phyloP scores from a whole-genome alignment of 2,797 vertebrate genomes.

The Periparus ater region DNA sequence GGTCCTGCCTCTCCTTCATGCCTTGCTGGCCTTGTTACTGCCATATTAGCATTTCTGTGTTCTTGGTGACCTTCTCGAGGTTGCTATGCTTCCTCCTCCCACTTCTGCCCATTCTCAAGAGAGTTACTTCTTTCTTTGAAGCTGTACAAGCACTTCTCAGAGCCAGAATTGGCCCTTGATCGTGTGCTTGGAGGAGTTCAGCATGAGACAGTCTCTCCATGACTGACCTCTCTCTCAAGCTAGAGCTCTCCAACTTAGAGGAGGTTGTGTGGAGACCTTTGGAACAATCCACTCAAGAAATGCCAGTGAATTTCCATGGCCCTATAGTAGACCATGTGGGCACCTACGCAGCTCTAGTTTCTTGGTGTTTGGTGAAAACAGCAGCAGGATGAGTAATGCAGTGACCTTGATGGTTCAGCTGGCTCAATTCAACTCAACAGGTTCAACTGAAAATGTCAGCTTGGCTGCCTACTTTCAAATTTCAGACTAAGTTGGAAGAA shows the following conservation, averaged over 20 bases:
- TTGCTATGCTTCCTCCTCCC: background rate
- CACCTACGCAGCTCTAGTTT: background rate
- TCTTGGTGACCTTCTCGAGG: background rate
- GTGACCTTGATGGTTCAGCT: background rate
- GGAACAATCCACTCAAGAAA: background rate
- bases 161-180: background rate
- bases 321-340: rapidly evolving
- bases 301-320: rapidly evolving
- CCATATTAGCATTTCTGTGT: background rate
- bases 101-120: background rate
- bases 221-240: background rate
- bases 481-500: background rate
- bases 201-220: rapidly evolving
- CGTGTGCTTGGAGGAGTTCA: background rate
- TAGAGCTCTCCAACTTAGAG: no score
- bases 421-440: background rate
- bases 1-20: background rate
- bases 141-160: background rate
- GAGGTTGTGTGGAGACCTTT: background rate
- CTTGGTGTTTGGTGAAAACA: background rate
- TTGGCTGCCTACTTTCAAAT: background rate
- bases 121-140: background rate
- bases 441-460: background rate
- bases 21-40: background rate
- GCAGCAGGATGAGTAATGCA: background rate